Base-by-base conservation (phyloP, 2,888 invertebrate genomes). In the Pilophorus perplexus region DNA sequence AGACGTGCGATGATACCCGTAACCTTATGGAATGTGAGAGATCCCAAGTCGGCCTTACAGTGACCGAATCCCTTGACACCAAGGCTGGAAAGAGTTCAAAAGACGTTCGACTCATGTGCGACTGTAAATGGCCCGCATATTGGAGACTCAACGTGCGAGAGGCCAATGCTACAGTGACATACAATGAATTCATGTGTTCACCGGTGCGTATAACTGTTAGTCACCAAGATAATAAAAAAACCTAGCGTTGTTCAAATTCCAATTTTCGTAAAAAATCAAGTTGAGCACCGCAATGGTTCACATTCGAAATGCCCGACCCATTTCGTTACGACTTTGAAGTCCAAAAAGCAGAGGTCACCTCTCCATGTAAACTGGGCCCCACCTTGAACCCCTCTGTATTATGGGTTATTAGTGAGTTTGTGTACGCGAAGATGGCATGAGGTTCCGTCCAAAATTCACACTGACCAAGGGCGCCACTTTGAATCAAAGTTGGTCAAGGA, bases 181-280 rank as follows among this genome's bases (percentile, higher is more conserved):
- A 59, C 14, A 71, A 72, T 57, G 71, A 68, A 1, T 84, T 82
- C 69, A 77, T 76, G 68, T 84, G 84, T 71, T 74, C 77, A 18
- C 52, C 55, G 40, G 71, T 71, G 67, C 46, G 33, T 33, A 12
- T n/a, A n/a, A n/a, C n/a, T n/a, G n/a, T n/a, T n/a, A n/a, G n/a
- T n/a, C n/a, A n/a, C n/a, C n/a, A n/a, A n/a, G n/a, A n/a, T n/a
- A n/a, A n/a, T n/a, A n/a, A n/a, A n/a, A n/a, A n/a, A n/a, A n/a
- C n/a, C n/a, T n/a, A n/a, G n/a, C n/a, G n/a, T n/a, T n/a, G n/a
- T n/a, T n/a, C n/a, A n/a, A n/a, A n/a, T n/a, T n/a, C n/a, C n/a
- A n/a, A n/a, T n/a, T n/a, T n/a, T n/a, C n/a, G n/a, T n/a, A n/a
- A n/a, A n/a, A n/a, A n/a, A n/a, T n/a, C n/a, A n/a, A n/a, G n/a